phyloP scores from a whole-genome alignment of 2,113 vertebrate genomes.

The Burhinus bistriatus region DNA sequence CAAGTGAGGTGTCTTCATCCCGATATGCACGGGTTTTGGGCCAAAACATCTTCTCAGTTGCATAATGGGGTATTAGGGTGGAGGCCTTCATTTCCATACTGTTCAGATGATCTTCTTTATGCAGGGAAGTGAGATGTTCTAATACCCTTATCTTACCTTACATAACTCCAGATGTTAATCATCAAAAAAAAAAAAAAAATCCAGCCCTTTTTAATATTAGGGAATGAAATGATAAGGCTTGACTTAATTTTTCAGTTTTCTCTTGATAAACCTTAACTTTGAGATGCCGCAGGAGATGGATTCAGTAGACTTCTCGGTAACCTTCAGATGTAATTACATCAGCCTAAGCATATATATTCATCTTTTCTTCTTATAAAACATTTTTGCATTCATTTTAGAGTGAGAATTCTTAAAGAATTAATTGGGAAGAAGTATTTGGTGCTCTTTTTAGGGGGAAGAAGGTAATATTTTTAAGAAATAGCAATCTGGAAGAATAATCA shows the following conservation, averaged over 20 bases:
- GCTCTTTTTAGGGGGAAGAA: background rate
- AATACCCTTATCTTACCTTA: slow-evolving; percentile 47
- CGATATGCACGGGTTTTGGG: background rate
- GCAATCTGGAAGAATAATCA: background rate
- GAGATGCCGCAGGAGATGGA: background rate
- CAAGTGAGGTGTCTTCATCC: background rate
- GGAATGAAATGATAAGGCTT: slow-evolving; percentile 28
- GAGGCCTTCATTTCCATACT: slow-evolving; percentile 42
- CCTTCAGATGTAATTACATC: background rate
- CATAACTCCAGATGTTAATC: slow-evolving; percentile 55
- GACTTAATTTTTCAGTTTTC: slow-evolving; percentile 23
- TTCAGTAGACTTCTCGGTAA: background rate
- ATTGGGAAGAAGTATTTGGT: background rate
- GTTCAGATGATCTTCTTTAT: slow-evolving; percentile 5
- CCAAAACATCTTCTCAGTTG: slow-evolving; percentile 1
- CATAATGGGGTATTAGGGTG: slow-evolving; percentile 23
- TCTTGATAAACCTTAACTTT: slow-evolving; percentile 33
- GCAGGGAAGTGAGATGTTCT: slow-evolving; percentile 38
- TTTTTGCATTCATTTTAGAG: background rate
- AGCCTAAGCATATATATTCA: background rate
- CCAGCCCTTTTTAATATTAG: slow-evolving; percentile 42
- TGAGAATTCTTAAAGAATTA: background rate
- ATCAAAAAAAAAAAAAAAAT: background rate
- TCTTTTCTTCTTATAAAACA: background rate
- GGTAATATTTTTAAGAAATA: background rate